phyloP scores from a whole-genome alignment of 2,888 invertebrate species.

The Copidosoma aretas region DNA sequence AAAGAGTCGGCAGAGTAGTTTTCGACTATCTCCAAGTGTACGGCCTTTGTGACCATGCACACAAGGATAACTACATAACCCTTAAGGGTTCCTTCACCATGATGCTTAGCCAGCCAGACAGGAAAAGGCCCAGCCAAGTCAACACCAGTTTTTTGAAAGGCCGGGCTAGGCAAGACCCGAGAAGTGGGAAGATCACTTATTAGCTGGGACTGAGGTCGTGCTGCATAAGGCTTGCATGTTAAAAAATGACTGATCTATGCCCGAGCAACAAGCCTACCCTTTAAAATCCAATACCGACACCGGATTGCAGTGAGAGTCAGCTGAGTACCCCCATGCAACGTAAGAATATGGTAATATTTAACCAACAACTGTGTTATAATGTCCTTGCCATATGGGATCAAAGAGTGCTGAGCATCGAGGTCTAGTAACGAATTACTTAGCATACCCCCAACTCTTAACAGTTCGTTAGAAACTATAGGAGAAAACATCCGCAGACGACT shows the following conservation, averaged over 20 bases:
- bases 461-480: not conserved
- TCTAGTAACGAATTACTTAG: not conserved
- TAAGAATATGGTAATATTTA: not conserved
- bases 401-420: not conserved
- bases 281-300: constrained; percentile 49
- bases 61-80: constrained; percentile 42
- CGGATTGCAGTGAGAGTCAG: constrained; percentile 37
- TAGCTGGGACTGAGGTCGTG: constrained; percentile 36
- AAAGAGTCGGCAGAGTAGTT: constrained; percentile 42
- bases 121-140: constrained; percentile 49
- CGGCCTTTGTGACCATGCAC: constrained; percentile 48
- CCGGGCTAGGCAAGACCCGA: constrained; percentile 43
- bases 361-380: not conserved
- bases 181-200: constrained; percentile 53
- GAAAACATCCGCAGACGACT: too few relatives aligned
- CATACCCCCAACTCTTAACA: not conserved
- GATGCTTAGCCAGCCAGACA: constrained; percentile 24
- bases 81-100: constrained; percentile 39
- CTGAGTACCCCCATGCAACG: constrained; percentile 44
- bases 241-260: constrained; percentile 46
- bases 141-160: constrained; percentile 40
- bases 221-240: constrained; percentile 47
- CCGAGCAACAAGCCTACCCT: constrained; percentile 43
- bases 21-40: constrained; percentile 43
- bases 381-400: not conserved